Percentiles rank a stretch among this genome's conserved stretches.
These are phyloP conservation scores for Myopa tessellatipennis DNA, from an alignment of 2,888 invertebrate species.

Conservation along the genomic window DNA sequence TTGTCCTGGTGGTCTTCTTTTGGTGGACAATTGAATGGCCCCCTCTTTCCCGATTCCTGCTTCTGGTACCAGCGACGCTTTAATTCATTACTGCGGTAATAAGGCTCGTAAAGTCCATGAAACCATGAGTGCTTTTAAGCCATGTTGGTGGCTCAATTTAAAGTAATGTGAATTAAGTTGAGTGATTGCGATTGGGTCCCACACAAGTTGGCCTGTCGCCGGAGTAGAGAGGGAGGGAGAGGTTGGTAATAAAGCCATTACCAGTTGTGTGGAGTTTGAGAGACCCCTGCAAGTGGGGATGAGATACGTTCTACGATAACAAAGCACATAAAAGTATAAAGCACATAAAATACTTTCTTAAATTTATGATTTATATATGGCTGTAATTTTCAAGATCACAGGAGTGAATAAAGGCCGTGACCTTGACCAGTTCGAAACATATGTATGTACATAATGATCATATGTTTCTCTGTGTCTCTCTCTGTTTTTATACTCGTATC, in stretches of 20 bases:
- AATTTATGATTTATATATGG: background rate
- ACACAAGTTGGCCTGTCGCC: conserved; percentile 20
- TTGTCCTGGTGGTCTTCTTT: conserved; percentile 20
- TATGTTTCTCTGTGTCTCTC: background rate
- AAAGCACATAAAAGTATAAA: background rate
- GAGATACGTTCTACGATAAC: background rate
- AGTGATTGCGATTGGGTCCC: conserved; percentile 30
- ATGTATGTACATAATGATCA: no score
- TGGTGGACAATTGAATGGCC: background rate
- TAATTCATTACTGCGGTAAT: background rate
- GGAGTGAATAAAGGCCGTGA: no score
- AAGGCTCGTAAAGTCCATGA: background rate
- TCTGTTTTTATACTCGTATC: no score
- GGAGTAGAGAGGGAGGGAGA: background rate
- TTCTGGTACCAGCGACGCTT: background rate
- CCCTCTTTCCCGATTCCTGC: background rate
- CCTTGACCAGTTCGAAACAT: no score
- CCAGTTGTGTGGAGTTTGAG: no score
- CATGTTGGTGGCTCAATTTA: conserved; percentile 27
- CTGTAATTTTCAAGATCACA: no score
- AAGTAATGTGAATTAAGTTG: conserved; percentile 30
- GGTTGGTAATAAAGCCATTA: conserved; percentile 20
- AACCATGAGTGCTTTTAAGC: background rate
- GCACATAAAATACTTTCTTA: background rate
- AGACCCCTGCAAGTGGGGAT: background rate